phyloP scores from a whole-genome alignment of 2,113 vertebrate genomes.

The Chinchilla lanigera region DNA sequence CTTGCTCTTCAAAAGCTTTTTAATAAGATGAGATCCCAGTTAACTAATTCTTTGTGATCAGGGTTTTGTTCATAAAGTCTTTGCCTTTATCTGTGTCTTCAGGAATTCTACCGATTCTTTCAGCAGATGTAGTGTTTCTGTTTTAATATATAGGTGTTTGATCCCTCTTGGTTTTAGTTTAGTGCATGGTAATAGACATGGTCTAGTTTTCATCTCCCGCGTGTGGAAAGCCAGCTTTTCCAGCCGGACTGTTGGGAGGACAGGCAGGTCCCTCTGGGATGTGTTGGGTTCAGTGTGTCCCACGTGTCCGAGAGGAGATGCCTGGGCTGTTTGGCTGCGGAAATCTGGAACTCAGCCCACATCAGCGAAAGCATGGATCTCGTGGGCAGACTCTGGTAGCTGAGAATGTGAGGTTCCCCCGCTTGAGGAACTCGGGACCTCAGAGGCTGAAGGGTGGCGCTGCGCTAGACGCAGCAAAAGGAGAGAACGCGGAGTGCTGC shows the following conservation, averaged over 20 bases:
- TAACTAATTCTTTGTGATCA: neutral
- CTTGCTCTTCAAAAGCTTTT: neutral
- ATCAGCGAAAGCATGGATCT: neutral
- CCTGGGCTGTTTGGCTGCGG: neutral
- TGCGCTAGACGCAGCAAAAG: neutral
- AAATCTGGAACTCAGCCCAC: neutral
- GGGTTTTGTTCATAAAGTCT: neutral
- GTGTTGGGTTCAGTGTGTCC: neutral
- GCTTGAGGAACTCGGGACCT: neutral
- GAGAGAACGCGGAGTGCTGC: neutral
- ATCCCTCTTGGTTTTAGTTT: neutral
- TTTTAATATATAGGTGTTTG: neutral
- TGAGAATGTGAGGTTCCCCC: neutral
- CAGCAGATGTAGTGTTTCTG: neutral
- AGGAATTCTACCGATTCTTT: neutral
- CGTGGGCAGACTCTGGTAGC: neutral
- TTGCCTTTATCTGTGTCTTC: neutral
- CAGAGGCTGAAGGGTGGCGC: neutral
- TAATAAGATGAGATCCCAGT: neutral
- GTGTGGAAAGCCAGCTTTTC: neutral
- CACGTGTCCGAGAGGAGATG: neutral
- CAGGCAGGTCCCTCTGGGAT: neutral
- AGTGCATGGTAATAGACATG: neutral
- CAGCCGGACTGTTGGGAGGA: neutral
- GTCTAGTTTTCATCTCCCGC: neutral